Percentiles rank a stretch among this genome's conserved stretches.
Evolutionary conservation across 2,113 vertebrate species (phyloP).

Genomic region (Stegostoma tigrinum): DNA sequence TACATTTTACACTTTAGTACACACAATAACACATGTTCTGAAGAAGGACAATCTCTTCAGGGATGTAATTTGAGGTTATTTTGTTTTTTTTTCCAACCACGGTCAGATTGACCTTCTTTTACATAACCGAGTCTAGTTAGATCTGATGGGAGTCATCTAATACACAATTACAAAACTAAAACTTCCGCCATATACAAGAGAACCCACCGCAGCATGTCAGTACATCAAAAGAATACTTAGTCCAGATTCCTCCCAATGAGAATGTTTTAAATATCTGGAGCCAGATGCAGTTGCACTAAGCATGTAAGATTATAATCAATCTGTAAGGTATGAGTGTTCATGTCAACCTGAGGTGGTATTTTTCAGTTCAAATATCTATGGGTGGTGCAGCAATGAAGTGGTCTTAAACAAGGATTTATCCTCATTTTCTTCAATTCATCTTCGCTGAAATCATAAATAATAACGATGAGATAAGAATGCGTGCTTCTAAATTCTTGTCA

Average conservation of each 20-base stretch:
- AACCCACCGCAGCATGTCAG: not conserved
- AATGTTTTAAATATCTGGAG: not conserved
- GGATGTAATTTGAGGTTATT: not conserved
- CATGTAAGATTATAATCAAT: not conserved
- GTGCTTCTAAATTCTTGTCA: not conserved
- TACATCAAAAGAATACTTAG: constrained; percentile 17
- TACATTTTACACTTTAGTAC: not conserved
- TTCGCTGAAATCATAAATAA: not conserved
- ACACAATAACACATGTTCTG: not conserved
- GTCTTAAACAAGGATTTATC: not conserved
- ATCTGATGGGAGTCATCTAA: not conserved
- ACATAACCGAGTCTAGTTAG: constrained; percentile 13
- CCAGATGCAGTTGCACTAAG: constrained; percentile 20
- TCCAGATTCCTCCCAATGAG: not conserved
- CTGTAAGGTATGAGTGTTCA: not conserved
- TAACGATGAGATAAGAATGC: not conserved
- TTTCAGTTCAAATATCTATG: not conserved
- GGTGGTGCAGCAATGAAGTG: not conserved
- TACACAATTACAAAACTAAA: constrained; percentile 10
- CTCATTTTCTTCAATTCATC: not conserved
- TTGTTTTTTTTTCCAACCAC: not conserved
- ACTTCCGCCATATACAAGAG: constrained; percentile 5
- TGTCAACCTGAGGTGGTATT: not conserved
- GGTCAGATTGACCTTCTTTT: constrained; percentile 34
- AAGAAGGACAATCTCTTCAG: not conserved